Conservation (phyloP, 23 tunicate genomes). For the Botrylloides violaceus region DNA sequence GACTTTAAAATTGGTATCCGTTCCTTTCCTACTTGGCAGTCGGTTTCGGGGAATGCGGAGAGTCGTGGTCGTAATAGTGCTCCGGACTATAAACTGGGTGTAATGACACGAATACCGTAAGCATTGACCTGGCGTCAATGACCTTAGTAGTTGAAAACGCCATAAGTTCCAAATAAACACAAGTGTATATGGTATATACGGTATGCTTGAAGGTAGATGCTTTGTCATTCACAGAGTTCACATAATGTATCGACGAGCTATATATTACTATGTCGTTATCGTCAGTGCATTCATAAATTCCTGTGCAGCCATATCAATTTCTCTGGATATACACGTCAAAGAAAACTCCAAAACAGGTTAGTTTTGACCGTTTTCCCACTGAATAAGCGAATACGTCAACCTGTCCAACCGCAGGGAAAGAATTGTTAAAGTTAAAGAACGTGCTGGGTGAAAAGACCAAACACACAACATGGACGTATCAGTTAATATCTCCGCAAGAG, state of each 20-base stretch:
- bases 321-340: background rate
- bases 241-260: background rate
- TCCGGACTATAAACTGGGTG: too few relatives aligned
- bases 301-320: background rate
- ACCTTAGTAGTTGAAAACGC: background rate
- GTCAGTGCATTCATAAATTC: background rate
- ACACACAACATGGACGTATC: background rate
- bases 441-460: background rate
- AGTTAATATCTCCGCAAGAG: background rate
- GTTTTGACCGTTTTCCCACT: background rate
- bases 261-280: background rate
- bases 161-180: background rate
- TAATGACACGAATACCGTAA: too few relatives aligned
- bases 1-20: too few relatives aligned
- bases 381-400: too few relatives aligned
- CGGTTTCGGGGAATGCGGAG: too few relatives aligned
- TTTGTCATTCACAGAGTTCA: background rate
- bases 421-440: background rate
- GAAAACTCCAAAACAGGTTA: background rate
- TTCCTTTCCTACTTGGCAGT: too few relatives aligned
- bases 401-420: too few relatives aligned
- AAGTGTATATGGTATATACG: background rate
- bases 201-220: background rate
- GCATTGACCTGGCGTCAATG: background rate
- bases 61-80: too few relatives aligned